phyloP scores from a whole-genome alignment of 1,140 invertebrate genomes.

The Pogonomyrmex barbatus region DNA sequence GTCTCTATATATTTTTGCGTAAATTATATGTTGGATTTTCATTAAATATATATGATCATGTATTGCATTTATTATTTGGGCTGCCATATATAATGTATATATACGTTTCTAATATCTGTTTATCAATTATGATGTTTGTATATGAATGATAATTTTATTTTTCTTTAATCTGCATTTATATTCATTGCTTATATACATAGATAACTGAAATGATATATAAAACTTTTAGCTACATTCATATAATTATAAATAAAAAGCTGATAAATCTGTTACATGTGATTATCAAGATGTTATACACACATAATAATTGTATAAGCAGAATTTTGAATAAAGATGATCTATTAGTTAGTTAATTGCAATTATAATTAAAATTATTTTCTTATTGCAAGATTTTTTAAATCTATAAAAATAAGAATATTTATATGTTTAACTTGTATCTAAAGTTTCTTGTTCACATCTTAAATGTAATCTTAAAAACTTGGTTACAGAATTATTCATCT shows the following conservation, averaged over 20 bases:
- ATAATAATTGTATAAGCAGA: not conserved
- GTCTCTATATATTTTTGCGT: not conserved
- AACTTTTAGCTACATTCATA: not conserved
- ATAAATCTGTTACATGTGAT: not conserved
- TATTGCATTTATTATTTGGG: too few relatives aligned
- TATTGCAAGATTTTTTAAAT: not conserved
- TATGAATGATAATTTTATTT: not conserved
- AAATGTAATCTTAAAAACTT: not conserved
- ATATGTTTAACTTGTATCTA: not conserved
- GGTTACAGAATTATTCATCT: not conserved
- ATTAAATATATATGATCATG: not conserved
- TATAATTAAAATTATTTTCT: conserved; percentile 14
- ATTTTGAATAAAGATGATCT: not conserved
- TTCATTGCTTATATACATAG: not conserved
- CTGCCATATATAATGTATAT: not conserved
- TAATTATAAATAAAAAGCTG: not conserved
- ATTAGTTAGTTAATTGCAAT: not conserved
- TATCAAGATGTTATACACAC: not conserved
- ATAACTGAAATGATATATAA: not conserved
- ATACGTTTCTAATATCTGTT: not conserved
- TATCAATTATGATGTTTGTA: not conserved
- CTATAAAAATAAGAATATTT: not conserved
- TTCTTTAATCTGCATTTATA: not conserved
- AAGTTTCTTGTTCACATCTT: not conserved
- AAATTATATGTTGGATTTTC: not conserved